A percentile compares a stretch with the other conserved stretches of the same genome.
These are phyloP conservation scores for Trinorchestia longiramus DNA, from an alignment of 1,140 invertebrate genomes.

Conservation along the genomic window DNA sequence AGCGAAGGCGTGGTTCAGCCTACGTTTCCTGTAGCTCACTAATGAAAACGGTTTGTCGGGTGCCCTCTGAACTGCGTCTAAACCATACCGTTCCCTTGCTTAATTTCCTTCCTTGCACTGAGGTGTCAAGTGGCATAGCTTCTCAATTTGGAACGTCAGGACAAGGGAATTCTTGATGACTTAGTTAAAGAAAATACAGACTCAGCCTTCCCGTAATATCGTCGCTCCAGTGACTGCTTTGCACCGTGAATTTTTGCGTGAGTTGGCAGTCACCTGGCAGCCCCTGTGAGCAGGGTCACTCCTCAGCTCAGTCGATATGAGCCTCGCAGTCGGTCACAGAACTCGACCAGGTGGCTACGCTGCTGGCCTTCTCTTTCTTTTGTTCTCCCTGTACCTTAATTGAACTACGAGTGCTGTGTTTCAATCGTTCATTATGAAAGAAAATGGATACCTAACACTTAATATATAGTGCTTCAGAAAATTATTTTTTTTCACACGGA, in stretches of 20 bases:
- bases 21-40: conserved; percentile 7
- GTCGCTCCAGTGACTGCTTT: not conserved
- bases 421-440: not conserved
- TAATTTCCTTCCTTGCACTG: not conserved
- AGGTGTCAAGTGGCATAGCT: not conserved
- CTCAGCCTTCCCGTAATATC: not conserved
- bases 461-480: too few species aligned
- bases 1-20: conserved; percentile 4
- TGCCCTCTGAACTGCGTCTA: not conserved
- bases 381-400: not conserved
- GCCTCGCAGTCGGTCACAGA: not conserved
- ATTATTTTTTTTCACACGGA: too few species aligned
- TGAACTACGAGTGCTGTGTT: not conserved
- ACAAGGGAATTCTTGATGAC: not conserved
- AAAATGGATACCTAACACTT: not conserved
- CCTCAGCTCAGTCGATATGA: not conserved
- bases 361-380: not conserved
- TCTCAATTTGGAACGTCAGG: not conserved
- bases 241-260: not conserved
- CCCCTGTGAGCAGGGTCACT: not conserved
- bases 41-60: not conserved
- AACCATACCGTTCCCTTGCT: not conserved
- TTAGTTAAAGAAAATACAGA: not conserved
- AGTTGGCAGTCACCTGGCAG: not conserved
- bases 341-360: not conserved